Evolutionary conservation across 92 coral and sea anemone species (phyloP), one percentile per base, ranked within the genome.

Genomic region (Heliopora coerulea): DNA sequence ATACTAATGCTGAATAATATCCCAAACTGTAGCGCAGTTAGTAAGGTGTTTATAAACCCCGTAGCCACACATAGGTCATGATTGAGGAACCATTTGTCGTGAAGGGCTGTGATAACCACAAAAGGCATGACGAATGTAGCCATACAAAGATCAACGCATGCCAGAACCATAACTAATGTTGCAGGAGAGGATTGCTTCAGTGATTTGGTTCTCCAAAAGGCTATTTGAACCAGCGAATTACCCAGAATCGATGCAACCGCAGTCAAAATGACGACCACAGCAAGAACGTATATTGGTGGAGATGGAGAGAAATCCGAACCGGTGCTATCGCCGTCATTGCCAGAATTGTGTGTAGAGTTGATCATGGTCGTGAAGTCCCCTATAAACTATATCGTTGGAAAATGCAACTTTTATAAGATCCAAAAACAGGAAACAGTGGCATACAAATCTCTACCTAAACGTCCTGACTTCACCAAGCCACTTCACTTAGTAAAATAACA

Each of bases 1-100:
- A 95, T 80, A 40, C 99, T 90, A 48, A 95, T 90, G 60, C 87
- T 90, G 0, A 95, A 79, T 54, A 95, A 83, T 20, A 96, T 95
- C 82, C 91, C 86, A 44, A 95, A 89, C 54, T 95, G 99, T n/a
- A 91, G 85, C 0, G 96, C 99, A 7, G 99, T 95, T n/a, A 95
- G 62, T 39, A 95, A 95, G 19, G 99, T 91, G 26, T 95, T 95
- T 37, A 95, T 32, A 56, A 95, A 95, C 0, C 95, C 99, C 57
- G 99, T 83, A 0, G 84, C 88, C 14, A 72, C 54, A 41, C 99
- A 95, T 20, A 86, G 52, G 8, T 49, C 60, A n/a, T 49, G 72
- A 30, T 91, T 87, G 33, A 88, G 59, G 13, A 59, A 78, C 96
- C 99, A 90, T 31, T 68, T 68, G 9, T 83, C 79, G 5, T 84